Base-by-base conservation (phyloP, 2,888 invertebrate species). In the Apotomis betuletana region DNA sequence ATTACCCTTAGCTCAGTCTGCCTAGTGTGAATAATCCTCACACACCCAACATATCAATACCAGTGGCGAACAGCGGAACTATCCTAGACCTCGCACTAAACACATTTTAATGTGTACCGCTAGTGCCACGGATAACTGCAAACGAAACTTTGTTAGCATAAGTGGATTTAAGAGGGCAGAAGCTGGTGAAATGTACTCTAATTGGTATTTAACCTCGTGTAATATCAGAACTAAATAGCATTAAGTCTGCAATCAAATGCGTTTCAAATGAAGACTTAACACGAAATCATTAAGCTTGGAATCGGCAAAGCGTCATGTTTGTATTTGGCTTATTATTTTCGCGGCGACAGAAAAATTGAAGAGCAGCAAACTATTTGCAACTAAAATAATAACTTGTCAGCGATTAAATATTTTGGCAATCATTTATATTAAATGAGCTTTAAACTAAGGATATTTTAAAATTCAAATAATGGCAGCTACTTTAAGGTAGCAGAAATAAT, bases 171-270 rank as follows among this genome's bases (percentile, higher is more conserved):
- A 27, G 60, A 27, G 65, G 65, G 61, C 65, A 61, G 60, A 46
- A 54, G 60, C 60, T 41, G 54, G 70, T 67, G 60, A 70, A 70
- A 70, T 67, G 65, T 60, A 60, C 55, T 10, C 41, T 67, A 70
- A 70, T 70, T 70, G 70, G 60, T 70, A 65, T 59, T 70, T 69
- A 69, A 69, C 69, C 69, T 69, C 52, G 12, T 57, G 64, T 46
- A 36, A 36, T 46, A 41, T 55, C 15, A 54, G 36, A 36, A 51
- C 4, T 55, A 8, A 44, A 64, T 12, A 1, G 55, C 12, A 15
- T 27, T 55, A 64, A 46, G 54, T 64, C 9, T 10, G 3, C 10
- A 9, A 49, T 10, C 10, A 13, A 1, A 41, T 12, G 27, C 27
- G 8, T 8, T 41, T 12, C 13, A 65, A 57, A 57, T 27, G 55